Evolutionary conservation across 1,140 invertebrate genomes (phyloP).

Genomic region (Aphaenogaster ashmeadi): DNA sequence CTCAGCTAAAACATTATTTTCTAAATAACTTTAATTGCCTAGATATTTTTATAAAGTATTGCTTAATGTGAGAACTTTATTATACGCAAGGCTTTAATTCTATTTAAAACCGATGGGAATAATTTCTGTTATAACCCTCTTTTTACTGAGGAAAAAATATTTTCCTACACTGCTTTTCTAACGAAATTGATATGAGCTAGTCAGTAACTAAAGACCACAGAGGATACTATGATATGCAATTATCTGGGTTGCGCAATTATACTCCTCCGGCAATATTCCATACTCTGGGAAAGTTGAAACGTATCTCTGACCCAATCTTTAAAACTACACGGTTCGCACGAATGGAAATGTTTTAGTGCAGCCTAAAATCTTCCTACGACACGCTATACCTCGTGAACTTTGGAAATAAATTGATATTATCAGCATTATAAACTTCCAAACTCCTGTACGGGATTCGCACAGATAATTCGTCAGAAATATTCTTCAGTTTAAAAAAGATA

Average conservation of each 20-base stretch:
- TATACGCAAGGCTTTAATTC: background rate
- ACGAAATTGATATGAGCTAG: background rate
- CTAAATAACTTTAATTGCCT: slow-evolving; percentile 8
- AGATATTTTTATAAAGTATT: background rate
- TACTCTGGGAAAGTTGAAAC: slow-evolving; percentile 4
- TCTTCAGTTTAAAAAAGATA: background rate
- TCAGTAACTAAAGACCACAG: background rate
- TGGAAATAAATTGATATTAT: slow-evolving; percentile 24
- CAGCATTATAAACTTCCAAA: background rate
- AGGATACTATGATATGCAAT: slow-evolving; percentile 10
- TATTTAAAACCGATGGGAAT: background rate
- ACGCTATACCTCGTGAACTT: slow-evolving; percentile 23
- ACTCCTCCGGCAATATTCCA: slow-evolving; percentile 12
- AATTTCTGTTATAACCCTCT: background rate
- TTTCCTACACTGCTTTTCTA: background rate
- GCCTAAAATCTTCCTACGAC: slow-evolving; percentile 1
- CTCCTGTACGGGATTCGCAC: background rate
- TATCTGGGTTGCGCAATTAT: slow-evolving; percentile 31
- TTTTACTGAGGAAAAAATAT: background rate
- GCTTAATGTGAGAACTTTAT: background rate
- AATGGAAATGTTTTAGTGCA: slow-evolving; percentile 41
- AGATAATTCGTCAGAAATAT: background rate
- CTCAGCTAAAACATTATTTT: background rate
- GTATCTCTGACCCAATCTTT: slow-evolving; percentile 54
- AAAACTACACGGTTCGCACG: slow-evolving; percentile 15